Percentiles rank a stretch among this genome's conserved stretches.
These are phyloP conservation scores for Phaethon lepturus DNA, from an alignment of 2,113 vertebrate genomes.

Conservation along the genomic window DNA sequence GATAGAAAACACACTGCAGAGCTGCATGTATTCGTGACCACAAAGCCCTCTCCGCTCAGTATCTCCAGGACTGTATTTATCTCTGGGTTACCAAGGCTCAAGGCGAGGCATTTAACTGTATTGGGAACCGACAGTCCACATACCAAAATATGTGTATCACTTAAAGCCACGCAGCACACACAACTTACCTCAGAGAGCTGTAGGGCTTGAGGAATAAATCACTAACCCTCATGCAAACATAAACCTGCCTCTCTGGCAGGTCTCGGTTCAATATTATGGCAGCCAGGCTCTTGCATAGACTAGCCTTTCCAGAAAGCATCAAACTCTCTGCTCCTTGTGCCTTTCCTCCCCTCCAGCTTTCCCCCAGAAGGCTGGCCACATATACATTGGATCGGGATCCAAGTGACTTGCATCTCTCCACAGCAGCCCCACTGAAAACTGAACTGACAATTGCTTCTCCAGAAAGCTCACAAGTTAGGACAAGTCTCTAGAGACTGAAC, in stretches of 20 bases:
- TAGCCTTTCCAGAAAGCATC: background rate
- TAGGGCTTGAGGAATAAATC: background rate
- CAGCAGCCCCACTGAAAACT: background rate
- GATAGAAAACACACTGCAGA: background rate
- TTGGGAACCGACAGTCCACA: background rate
- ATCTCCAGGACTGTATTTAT: background rate
- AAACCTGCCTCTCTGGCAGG: background rate
- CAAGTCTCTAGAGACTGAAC: background rate
- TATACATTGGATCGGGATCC: fast-evolving
- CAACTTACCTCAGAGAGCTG: background rate
- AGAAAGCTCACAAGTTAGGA: background rate
- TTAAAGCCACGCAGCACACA: background rate
- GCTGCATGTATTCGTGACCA: background rate
- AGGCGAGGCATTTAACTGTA: fast-evolving
- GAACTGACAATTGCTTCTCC: background rate
- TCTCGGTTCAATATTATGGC: background rate
- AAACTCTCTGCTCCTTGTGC: background rate
- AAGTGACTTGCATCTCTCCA: background rate
- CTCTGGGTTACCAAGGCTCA: background rate
- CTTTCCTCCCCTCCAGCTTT: background rate
- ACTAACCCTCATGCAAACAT: background rate
- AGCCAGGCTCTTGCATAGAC: background rate
- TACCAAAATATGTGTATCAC: fast-evolving
- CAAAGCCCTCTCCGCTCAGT: background rate
- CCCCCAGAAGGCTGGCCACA: background rate